Evolutionary conservation across 2,797 vertebrate species (phyloP).

Genomic region (Etheostoma perlongum): DNA sequence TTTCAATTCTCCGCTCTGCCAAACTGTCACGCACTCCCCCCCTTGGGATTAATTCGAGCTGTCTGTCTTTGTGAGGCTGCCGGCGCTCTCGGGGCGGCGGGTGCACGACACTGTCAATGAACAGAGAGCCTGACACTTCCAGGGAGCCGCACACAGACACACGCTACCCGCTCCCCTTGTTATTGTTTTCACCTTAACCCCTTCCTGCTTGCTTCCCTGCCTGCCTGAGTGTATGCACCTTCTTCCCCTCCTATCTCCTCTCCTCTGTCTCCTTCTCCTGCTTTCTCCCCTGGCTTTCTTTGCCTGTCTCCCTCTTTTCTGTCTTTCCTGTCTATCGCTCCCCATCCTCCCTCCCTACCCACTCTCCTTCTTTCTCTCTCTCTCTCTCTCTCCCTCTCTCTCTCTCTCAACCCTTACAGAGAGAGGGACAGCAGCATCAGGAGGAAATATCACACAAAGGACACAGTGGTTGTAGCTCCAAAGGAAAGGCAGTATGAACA

Average conservation of each 20-base stretch:
- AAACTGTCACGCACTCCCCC: constrained; percentile 96
- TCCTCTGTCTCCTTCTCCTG: constrained; percentile 43
- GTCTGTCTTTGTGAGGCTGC: constrained; percentile 96
- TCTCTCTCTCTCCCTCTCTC: constrained; percentile 51
- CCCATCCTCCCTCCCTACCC: constrained; percentile 39
- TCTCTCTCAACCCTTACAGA: constrained; percentile 59
- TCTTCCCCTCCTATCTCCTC: constrained; percentile 46
- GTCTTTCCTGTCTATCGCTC: constrained; percentile 52
- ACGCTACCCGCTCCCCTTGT: constrained; percentile 80
- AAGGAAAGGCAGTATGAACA: constrained; percentile 31
- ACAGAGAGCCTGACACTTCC: constrained; percentile 90
- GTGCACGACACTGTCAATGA: constrained; percentile 92
- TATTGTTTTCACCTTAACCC: constrained; percentile 88
- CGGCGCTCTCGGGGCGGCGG: constrained; percentile 91
- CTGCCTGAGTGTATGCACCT: constrained; percentile 43
- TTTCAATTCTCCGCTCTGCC: constrained; percentile 98
- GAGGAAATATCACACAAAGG: constrained; percentile 80
- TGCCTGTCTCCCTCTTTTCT: constrained; percentile 44
- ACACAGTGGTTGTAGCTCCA: constrained; percentile 52
- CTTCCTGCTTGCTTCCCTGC: constrained; percentile 62
- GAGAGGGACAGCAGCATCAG: constrained; percentile 72
- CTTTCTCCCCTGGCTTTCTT: constrained; percentile 45
- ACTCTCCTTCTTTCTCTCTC: constrained; percentile 35
- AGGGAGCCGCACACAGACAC: constrained; percentile 84
- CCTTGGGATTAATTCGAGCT: constrained; percentile 98